Conservation (phyloP, 37 sponge, comb jelly and placozoan species). For the Chondrosia reniformis region DNA sequence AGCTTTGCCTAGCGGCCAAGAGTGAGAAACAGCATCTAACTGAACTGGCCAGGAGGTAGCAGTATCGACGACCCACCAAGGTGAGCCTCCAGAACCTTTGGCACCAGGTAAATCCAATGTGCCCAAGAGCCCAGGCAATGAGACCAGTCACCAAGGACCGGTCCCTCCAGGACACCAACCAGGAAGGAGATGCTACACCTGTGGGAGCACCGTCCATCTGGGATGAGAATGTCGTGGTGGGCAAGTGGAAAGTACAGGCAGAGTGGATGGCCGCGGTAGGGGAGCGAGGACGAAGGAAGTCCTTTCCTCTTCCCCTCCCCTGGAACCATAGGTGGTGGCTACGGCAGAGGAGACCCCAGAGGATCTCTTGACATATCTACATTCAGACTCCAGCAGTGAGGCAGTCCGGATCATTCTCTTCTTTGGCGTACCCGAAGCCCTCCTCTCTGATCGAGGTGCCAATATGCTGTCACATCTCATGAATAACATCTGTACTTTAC, state of each 20-base stretch:
- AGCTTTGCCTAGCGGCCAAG: slow-evolving; percentile 21
- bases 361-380: background rate
- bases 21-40: slow-evolving; percentile 17
- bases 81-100: no score
- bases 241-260: no score
- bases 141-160: no score
- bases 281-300: no score
- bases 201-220: slow-evolving; percentile 12
- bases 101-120: no score
- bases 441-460: slow-evolving; percentile 46
- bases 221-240: background rate
- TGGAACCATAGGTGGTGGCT: background rate
- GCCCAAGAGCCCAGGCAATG: no score
- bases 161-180: no score
- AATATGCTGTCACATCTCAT: slow-evolving; percentile 42
- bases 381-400: background rate
- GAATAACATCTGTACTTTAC: slow-evolving; percentile 31
- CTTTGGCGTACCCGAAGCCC: slow-evolving; percentile 43
- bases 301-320: no score
- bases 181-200: slow-evolving; percentile 5
- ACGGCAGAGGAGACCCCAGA: background rate
- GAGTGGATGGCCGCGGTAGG: no score
- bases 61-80: slow-evolving; percentile 10
- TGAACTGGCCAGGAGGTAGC: slow-evolving; percentile 6
- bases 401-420: slow-evolving; percentile 38